These are phyloP conservation scores for Antrozous pallidus DNA, from an alignment of 2,797 vertebrate genomes.

Conservation along the genomic window DNA sequence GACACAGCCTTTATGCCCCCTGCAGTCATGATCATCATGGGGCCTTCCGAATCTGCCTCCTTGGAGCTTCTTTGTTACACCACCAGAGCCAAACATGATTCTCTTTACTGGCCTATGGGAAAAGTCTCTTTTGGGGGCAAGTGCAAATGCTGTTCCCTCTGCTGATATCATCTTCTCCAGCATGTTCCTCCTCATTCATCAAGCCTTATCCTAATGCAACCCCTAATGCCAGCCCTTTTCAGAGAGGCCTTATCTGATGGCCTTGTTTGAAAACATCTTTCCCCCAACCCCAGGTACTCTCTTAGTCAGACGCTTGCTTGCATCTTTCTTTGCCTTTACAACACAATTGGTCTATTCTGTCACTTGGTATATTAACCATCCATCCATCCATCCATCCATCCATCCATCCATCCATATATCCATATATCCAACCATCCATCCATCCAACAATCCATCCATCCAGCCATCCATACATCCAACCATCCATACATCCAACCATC, in stretches of 20 bases:
- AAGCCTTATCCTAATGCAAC: background rate
- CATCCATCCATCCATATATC: too few relatives aligned
- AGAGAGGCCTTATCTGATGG: background rate
- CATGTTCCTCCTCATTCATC: background rate
- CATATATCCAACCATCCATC: background rate
- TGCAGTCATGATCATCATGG: rapidly evolving
- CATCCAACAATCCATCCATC: too few relatives aligned
- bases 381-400: background rate
- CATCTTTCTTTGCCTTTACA: background rate
- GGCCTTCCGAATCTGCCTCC: background rate
- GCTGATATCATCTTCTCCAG: background rate
- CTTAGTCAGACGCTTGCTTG: background rate
- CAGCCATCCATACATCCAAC: background rate
- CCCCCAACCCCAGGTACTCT: rapidly evolving
- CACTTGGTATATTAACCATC: background rate
- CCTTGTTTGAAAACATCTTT: background rate
- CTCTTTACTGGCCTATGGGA: background rate
- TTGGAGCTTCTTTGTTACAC: background rate
- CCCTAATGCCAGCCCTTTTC: background rate
- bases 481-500: background rate
- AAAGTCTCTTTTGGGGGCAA: background rate
- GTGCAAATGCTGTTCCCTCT: background rate
- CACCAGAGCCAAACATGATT: background rate
- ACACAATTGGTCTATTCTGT: background rate
- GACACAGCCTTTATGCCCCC: background rate